These are phyloP conservation scores for Acromyrmex heyeri DNA, from an alignment of 1,140 invertebrate species.

Conservation along the genomic window DNA sequence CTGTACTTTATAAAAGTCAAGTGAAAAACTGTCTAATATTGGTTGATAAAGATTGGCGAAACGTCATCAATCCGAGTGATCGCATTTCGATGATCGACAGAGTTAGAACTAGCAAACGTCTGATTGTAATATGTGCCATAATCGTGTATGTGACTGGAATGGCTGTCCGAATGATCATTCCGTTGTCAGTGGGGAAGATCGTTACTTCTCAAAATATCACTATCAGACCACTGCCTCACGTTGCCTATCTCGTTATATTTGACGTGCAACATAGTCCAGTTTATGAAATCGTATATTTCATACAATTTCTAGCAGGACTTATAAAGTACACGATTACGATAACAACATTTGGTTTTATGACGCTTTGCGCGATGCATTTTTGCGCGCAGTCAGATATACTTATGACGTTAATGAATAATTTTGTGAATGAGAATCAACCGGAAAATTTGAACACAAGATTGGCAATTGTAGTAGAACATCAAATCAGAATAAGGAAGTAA, in stretches of 20 bases:
- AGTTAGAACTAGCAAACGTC: neutral
- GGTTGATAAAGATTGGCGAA: slow-evolving; percentile 9
- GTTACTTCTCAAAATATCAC: slow-evolving; percentile 63
- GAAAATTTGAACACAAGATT: slow-evolving; percentile 5
- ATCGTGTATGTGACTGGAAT: slow-evolving; percentile 23
- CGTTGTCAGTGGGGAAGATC: slow-evolving; percentile 58
- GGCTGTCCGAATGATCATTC: slow-evolving; percentile 57
- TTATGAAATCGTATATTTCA: slow-evolving; percentile 66
- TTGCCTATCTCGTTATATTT: slow-evolving; percentile 54
- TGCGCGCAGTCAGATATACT: slow-evolving; percentile 65
- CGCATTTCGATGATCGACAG: neutral
- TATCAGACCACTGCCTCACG: slow-evolving; percentile 56
- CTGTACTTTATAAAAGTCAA: neutral
- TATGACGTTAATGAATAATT: slow-evolving; percentile 44
- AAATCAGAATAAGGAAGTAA: slow-evolving; percentile 47
- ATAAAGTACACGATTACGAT: slow-evolving; percentile 44
- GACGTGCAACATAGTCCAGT: slow-evolving; percentile 46
- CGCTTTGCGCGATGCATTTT: slow-evolving; percentile 60
- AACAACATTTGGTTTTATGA: slow-evolving; percentile 56
- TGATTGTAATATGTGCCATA: neutral
- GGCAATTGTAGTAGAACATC: slow-evolving; percentile 53
- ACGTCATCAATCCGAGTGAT: neutral
- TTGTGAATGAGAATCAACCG: neutral
- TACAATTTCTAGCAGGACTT: slow-evolving; percentile 48
- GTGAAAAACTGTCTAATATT: slow-evolving; percentile 1